Conservation (phyloP, 2,113 vertebrate genomes). For the Castor canadensis region DNA sequence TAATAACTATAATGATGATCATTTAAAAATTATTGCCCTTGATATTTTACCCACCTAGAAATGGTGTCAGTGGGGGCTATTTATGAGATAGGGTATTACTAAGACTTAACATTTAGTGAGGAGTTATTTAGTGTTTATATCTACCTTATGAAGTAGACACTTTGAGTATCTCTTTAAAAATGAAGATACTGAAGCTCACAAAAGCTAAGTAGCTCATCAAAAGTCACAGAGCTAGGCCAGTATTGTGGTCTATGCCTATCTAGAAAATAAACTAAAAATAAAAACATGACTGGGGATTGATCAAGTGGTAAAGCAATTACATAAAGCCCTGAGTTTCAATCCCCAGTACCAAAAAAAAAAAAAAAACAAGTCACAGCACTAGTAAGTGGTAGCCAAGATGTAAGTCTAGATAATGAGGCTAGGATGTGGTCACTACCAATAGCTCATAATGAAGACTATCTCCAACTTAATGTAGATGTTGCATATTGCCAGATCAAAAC, state of each 20-base stretch:
- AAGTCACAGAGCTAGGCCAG: neutral
- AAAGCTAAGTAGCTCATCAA: neutral
- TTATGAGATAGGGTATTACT: neutral
- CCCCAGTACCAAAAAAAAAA: no score
- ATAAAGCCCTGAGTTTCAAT: no score
- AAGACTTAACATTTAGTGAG: neutral
- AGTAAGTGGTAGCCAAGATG: neutral
- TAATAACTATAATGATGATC: neutral
- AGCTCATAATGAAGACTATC: neutral
- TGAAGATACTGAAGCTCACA: neutral
- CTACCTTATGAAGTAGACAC: neutral
- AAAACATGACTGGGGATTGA: no score
- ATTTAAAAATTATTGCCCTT: neutral
- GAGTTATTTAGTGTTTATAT: neutral
- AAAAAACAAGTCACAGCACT: neutral
- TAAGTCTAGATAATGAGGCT: neutral
- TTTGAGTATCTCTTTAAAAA: neutral
- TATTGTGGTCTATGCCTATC: no score
- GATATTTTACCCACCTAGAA: neutral
- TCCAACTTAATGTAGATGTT: neutral
- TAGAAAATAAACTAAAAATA: no score
- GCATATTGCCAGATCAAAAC: neutral
- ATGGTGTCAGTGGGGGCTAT: neutral
- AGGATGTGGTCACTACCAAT: neutral
- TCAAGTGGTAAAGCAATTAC: no score